Base-by-base conservation (phyloP, 53 echinoderm and acorn worm species). In the Pentamera pediparva region DNA sequence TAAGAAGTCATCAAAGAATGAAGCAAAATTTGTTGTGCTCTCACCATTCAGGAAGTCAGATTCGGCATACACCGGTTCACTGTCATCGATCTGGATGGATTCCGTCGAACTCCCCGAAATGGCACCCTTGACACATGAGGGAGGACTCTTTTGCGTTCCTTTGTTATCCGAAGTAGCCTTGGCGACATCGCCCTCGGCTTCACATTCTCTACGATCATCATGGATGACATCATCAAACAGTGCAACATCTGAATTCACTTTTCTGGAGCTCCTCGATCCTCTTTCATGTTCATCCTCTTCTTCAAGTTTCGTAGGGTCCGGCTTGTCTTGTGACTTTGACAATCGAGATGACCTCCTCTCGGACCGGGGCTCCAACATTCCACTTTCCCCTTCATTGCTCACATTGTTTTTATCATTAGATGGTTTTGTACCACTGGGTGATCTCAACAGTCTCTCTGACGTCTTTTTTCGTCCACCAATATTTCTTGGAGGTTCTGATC, bases 11-110 rank as follows among this genome's bases (percentile, higher is more conserved):
- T n/a, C n/a, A n/a, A n/a, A n/a, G n/a, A n/a, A n/a, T n/a, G n/a
- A n/a, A n/a, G n/a, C n/a, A n/a, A n/a, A n/a, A n/a, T n/a, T n/a
- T n/a, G n/a, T n/a, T n/a, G n/a, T n/a, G n/a, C n/a, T n/a, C n/a
- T n/a, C n/a, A n/a, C n/a, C n/a, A n/a, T n/a, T n/a, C n/a, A n/a
- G n/a, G n/a, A n/a, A n/a, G n/a, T n/a, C n/a, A n/a, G n/a, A n/a
- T 6, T 86, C 64, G 27, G 78, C 80, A 62, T 67, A 70, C 40
- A 60, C 86, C 45, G 76, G 70, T 27, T 82, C 70, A 26, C 57
- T 74, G 25, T 53, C 83, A 26, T 53, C 83, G 6, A 92, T 45
- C n/a, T 92, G 86, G 80, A 92, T 86, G 21, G 92, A 89, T 58
- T 89, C 89, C 56, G 92, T 92, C 12, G 76, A 77, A 29, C 67